Conservation (phyloP, 2,888 invertebrate genomes). For the Dysmachus trigonus region DNA sequence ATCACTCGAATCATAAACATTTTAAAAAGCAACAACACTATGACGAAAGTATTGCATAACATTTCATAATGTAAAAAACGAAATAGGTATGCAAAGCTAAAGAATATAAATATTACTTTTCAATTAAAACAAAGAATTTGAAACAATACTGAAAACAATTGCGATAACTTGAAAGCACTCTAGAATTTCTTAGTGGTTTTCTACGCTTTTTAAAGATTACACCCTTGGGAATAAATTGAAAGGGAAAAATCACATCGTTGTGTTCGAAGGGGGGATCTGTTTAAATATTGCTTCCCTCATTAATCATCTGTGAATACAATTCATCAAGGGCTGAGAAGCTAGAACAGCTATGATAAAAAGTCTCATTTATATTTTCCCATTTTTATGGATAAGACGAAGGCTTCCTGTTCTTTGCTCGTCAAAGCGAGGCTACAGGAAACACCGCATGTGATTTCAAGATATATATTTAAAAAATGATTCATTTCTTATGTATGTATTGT, state of each 20-base stretch:
- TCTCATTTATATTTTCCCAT: background rate
- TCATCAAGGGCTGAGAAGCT: conserved; percentile 15
- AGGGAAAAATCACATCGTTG: background rate
- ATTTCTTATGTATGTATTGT: background rate
- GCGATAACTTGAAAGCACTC: background rate
- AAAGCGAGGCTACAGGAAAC: background rate
- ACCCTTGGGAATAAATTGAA: background rate
- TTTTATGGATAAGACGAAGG: background rate
- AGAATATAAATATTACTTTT: background rate
- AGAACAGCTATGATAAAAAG: background rate
- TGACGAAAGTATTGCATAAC: no score
- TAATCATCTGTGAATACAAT: conserved; percentile 15
- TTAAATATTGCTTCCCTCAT: conserved; percentile 11
- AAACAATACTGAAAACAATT: background rate
- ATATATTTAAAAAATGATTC: background rate
- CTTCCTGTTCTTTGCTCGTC: background rate
- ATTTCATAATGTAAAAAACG: no score
- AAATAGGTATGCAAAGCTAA: background rate
- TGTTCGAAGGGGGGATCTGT: background rate
- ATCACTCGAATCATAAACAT: no score
- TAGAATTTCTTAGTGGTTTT: background rate
- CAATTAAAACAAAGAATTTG: background rate
- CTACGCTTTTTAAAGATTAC: background rate
- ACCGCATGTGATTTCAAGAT: background rate
- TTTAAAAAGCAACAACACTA: no score